phyloP scores from a whole-genome alignment of 2,113 vertebrate genomes.

The Mionectes macconnelli region DNA sequence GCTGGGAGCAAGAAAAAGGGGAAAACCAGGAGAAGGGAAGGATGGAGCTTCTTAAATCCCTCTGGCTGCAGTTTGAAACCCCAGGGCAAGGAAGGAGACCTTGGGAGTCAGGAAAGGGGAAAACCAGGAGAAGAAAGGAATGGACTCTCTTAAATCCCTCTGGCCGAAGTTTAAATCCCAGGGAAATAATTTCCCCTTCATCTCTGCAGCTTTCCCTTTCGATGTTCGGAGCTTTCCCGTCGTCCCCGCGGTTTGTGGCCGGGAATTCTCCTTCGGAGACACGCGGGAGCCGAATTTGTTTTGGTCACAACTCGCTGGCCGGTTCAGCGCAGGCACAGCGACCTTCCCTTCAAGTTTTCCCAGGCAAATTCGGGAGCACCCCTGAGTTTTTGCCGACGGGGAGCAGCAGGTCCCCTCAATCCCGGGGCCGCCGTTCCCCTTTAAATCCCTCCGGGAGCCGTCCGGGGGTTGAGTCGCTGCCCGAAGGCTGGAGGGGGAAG shows the following conservation, averaged over 20 bases:
- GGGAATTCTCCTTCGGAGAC: not conserved
- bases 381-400: rapidly evolving
- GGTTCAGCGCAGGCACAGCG: rapidly evolving
- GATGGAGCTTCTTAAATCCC: too few species aligned
- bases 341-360: not conserved
- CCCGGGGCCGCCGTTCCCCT: not conserved
- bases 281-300: rapidly evolving
- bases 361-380: not conserved
- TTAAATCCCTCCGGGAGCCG: not conserved
- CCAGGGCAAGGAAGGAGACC: not conserved
- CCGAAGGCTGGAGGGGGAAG: not conserved
- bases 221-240: not conserved
- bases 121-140: not conserved
- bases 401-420: not conserved
- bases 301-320: too few species aligned
- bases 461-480: not conserved
- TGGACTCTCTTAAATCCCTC: too few species aligned
- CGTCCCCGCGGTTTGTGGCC: not conserved
- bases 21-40: too few species aligned
- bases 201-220: not conserved
- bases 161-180: not conserved
- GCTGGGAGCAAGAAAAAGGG: too few species aligned
- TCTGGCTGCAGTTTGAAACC: not conserved
- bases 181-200: not conserved
- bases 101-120: not conserved